Percentiles rank a stretch among this genome's conserved stretches.
Conservation (phyloP, 2,113 vertebrate genomes). For the Bagarius yarrelli region DNA sequence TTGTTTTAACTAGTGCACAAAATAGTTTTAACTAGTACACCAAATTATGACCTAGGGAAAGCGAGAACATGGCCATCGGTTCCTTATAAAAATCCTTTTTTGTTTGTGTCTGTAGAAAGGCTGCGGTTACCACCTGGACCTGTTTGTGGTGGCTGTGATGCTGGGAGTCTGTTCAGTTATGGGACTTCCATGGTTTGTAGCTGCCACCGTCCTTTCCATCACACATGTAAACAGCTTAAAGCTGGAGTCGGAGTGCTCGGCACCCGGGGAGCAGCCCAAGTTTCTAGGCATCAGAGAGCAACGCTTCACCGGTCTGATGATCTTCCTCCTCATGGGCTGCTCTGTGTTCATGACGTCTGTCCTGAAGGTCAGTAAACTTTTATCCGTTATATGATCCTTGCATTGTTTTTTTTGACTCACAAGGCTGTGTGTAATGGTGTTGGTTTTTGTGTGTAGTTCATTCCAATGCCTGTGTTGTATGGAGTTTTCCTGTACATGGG, state of each 20-base stretch:
- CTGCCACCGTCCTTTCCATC: conserved; percentile 97
- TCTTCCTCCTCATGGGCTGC: conserved; percentile 97
- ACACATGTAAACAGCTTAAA: conserved; percentile 97
- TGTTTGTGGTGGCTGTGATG: conserved; percentile 96
- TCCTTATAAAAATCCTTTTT: not conserved
- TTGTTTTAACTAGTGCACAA: no score
- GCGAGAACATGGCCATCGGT: not conserved
- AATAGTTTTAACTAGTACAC: no score
- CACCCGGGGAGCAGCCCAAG: conserved; percentile 96
- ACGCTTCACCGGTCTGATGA: conserved; percentile 97
- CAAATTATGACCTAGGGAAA: no score
- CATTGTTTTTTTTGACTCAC: not conserved
- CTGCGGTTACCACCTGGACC: conserved; percentile 95
- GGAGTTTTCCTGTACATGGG: conserved; percentile 99
- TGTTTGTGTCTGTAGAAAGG: conserved; percentile 77
- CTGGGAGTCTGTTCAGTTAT: conserved; percentile 95
- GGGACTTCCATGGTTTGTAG: conserved; percentile 98
- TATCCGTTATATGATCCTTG: not conserved
- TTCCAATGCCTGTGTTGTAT: conserved; percentile 98
- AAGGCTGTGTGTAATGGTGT: not conserved
- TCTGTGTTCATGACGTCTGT: conserved; percentile 99
- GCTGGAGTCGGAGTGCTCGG: conserved; percentile 95
- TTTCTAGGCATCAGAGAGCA: conserved; percentile 97
- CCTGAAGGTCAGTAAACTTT: conserved; percentile 79
- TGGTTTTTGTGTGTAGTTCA: conserved; percentile 76